Evolutionary conservation across 2,113 vertebrate genomes (phyloP).

Genomic region (Synchiropus splendidus): DNA sequence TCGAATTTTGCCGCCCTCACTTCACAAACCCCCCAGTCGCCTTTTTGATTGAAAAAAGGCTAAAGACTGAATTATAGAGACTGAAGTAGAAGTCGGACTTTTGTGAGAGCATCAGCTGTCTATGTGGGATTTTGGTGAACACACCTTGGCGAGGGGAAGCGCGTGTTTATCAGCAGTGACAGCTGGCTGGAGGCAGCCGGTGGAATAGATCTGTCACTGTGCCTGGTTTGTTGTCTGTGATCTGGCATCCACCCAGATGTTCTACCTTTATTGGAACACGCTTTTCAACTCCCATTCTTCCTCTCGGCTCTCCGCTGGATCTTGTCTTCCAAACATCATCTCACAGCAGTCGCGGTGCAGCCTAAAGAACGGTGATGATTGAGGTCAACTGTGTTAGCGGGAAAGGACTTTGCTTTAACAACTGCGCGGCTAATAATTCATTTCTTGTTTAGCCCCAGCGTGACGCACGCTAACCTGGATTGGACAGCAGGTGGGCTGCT

Average conservation of each 20-base stretch:
- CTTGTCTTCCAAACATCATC: conserved; percentile 3
- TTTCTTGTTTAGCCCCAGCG: neutral
- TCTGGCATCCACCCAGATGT: conserved; percentile 39
- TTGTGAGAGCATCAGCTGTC: conserved; percentile 47
- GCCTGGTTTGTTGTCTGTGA: conserved; percentile 45
- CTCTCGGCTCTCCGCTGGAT: neutral
- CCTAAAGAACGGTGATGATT: conserved; percentile 5
- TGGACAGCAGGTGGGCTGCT: conserved; percentile 33
- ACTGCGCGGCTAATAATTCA: too few relatives aligned
- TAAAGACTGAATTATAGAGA: too few relatives aligned
- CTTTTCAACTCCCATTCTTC: conserved; percentile 9
- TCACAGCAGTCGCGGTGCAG: conserved; percentile 4
- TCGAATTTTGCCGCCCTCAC: too few relatives aligned
- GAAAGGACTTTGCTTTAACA: neutral
- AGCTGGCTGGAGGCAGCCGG: conserved; percentile 50
- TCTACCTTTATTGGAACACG: conserved; percentile 40
- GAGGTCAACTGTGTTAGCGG: neutral
- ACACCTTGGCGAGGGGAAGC: conserved; percentile 42
- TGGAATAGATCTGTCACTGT: conserved; percentile 51
- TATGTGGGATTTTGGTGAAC: conserved; percentile 45
- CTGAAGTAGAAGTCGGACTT: too few relatives aligned
- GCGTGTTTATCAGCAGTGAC: conserved; percentile 54
- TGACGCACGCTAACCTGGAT: conserved; percentile 9
- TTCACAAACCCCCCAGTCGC: too few relatives aligned
- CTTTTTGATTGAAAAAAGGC: too few relatives aligned